Base-by-base conservation (phyloP, 1,140 invertebrate genomes). In the Drosophila santomea region DNA sequence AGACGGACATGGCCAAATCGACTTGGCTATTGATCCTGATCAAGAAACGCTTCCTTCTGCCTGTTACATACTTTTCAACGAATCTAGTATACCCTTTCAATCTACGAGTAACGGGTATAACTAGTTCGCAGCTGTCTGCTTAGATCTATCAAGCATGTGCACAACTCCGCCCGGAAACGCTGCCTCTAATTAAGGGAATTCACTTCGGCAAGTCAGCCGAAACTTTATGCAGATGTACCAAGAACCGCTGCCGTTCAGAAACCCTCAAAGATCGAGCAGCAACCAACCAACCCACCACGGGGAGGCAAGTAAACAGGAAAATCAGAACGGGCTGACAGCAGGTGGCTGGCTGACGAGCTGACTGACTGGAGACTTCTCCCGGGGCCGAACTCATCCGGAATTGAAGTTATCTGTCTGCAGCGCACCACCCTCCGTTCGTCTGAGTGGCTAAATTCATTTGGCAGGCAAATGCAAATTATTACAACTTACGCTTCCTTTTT, bases 361-460 rank as follows among this genome's bases (percentile, higher is more conserved):
- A 35, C 50, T 52, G 25, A 52, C 55, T 57, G 55, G 55, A 57
- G 38, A 28, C 39, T 28, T 48, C 55, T 48, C 43, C 74, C 17
- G 14, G 73, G 62, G 74, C 61, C 45, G 75, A 86, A 86, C 50
- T 82, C 88, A 72, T 69, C 57, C 66, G 60, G 79, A 88, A 89
- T 88, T 83, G 79, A 89, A 79, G 83, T 86, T 86, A 86, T 88
- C 75, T 88, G 57, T 63, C 72, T 72, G 44, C 64, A 50, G 35
- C 50, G 58, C 45, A 45, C 41, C 61, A 56, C 41, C 63, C 63
- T 57, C 12, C 57, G 69, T 45, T 62, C 62, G 79, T 56, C 76
- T 57, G 84, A 89, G 72, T 89, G 84, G 83, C 83, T 83, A 89
- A 88, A 88, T 88, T 88, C 83, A 88, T 89, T 88, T 88, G 83